Conservation (phyloP, 2,113 vertebrate species). For the Coregonus clupeaformis region DNA sequence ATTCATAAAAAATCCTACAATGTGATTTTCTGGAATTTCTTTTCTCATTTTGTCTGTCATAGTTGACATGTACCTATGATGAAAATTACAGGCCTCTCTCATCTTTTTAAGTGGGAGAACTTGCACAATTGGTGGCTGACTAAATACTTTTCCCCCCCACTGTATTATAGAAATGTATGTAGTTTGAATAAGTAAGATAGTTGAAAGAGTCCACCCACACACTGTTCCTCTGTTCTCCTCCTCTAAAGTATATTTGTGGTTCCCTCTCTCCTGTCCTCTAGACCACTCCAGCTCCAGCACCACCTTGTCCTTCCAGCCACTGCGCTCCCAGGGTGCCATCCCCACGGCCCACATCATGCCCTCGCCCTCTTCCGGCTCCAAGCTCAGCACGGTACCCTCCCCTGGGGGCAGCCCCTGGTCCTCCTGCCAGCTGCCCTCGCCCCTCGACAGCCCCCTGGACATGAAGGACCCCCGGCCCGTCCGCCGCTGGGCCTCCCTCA, state of each 20-base stretch:
- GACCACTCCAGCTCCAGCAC: conserved; percentile 91
- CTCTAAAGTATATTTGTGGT: too few relatives aligned
- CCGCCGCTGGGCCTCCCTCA: conserved; percentile 91
- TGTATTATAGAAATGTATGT: too few relatives aligned
- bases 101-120: too few relatives aligned
- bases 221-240: neutral
- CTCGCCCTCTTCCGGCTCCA: conserved; percentile 71
- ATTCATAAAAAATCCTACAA: too few relatives aligned
- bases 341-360: conserved; percentile 86
- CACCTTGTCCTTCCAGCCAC: conserved; percentile 81
- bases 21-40: too few relatives aligned
- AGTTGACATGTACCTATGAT: too few relatives aligned
- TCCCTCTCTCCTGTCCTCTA: conserved; percentile 43
- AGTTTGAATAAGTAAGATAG: too few relatives aligned
- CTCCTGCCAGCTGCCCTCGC: conserved; percentile 61
- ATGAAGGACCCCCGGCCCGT: conserved; percentile 85
- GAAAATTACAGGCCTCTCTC: too few relatives aligned
- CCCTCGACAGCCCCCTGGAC: conserved; percentile 74
- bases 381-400: conserved; percentile 55
- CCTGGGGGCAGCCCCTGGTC: conserved; percentile 59
- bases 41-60: too few relatives aligned
- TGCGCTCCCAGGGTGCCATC: conserved; percentile 75
- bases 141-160: too few relatives aligned
- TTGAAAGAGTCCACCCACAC: neutral
- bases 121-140: too few relatives aligned